Evolutionary conservation across 2,797 vertebrate species (phyloP).

Genomic region (Epinephelus awoara): DNA sequence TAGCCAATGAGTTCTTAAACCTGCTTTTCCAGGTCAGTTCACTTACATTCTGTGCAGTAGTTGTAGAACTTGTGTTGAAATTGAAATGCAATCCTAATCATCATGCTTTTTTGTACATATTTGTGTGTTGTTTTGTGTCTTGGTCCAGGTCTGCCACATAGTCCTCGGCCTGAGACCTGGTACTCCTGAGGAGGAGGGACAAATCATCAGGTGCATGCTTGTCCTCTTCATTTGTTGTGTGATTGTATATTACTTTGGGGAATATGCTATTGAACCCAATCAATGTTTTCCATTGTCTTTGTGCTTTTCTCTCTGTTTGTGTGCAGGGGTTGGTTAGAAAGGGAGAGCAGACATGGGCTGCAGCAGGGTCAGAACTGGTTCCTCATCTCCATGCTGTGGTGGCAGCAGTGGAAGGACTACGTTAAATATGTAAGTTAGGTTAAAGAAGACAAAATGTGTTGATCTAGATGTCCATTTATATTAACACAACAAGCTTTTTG

Average conservation of each 20-base stretch:
- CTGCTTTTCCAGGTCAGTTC: conserved; percentile 95
- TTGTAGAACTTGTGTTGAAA: neutral
- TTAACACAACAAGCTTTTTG: neutral
- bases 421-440: conserved; percentile 95
- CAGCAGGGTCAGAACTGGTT: conserved; percentile 97
- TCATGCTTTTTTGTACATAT: neutral
- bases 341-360: conserved; percentile 96
- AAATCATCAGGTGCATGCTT: conserved; percentile 92
- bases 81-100: neutral
- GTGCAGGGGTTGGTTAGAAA: conserved; percentile 95
- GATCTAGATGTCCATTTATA: neutral
- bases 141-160: conserved; percentile 94
- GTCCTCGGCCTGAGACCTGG: conserved; percentile 96
- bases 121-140: conserved; percentile 12
- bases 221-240: neutral
- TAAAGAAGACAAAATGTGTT: neutral
- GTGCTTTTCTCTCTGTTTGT: neutral
- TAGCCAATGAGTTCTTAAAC: conserved; percentile 98
- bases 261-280: neutral
- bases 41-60: neutral
- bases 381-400: conserved; percentile 98
- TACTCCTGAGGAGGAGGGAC: conserved; percentile 96
- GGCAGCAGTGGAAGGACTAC: conserved; percentile 99
- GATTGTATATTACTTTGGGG: neutral
- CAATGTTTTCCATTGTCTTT: neutral